A percentile compares a stretch with the other conserved stretches of the same genome.
These are phyloP conservation scores for Apocheima hispidaria DNA, from an alignment of 2,888 invertebrate genomes.

Conservation along the genomic window DNA sequence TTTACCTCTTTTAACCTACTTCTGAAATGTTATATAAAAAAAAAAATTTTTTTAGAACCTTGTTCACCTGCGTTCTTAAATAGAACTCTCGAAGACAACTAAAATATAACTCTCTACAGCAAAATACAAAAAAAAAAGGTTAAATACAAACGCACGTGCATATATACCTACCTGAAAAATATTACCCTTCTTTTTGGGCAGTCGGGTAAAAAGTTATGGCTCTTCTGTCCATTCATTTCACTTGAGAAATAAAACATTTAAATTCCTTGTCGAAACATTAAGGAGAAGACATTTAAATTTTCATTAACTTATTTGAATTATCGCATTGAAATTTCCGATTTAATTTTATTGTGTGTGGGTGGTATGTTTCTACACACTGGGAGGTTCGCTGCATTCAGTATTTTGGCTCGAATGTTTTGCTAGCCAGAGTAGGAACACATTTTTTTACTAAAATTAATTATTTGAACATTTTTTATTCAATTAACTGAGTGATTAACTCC, in stretches of 20 bases:
- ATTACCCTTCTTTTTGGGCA: too few species aligned
- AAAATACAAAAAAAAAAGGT: too few species aligned
- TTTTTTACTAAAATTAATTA: too few species aligned
- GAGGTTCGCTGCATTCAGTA: slow-evolving; percentile 9
- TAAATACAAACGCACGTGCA: too few species aligned
- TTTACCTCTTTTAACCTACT: slow-evolving; percentile 21
- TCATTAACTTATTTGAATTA: slow-evolving; percentile 28
- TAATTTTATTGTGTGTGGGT: slow-evolving; percentile 37
- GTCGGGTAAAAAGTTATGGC: too few species aligned
- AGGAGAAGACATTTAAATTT: slow-evolving; percentile 26
- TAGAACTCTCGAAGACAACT: too few species aligned
- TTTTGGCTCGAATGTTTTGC: slow-evolving; percentile 6
- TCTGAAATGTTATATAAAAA: too few species aligned
- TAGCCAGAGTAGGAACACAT: too few species aligned
- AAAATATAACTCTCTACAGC: too few species aligned
- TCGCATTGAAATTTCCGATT: slow-evolving; percentile 23
- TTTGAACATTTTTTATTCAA: too few species aligned
- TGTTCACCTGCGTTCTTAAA: not conserved
- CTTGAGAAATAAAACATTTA: slow-evolving; percentile 3
- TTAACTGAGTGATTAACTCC: too few species aligned
- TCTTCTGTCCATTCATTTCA: slow-evolving; percentile 2
- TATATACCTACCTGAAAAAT: too few species aligned
- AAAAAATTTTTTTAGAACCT: not conserved
- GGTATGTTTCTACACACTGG: slow-evolving; percentile 26
- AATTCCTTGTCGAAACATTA: slow-evolving; percentile 13